phyloP scores from a whole-genome alignment of 1,140 invertebrate genomes.

The Trinorchestia longiramus region DNA sequence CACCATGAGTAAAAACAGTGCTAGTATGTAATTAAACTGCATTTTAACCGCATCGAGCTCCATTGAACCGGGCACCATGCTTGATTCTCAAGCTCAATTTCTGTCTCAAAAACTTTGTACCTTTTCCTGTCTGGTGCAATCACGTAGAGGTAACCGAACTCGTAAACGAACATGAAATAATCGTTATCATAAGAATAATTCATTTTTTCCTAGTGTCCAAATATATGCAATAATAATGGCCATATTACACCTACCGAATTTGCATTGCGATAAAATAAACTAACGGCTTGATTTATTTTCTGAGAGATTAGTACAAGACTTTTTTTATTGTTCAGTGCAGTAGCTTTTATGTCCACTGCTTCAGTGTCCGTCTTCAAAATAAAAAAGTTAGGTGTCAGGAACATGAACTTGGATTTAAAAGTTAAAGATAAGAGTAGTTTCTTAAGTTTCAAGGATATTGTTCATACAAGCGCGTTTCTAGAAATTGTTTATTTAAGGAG shows the following conservation, averaged over 20 bases:
- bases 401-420: background rate
- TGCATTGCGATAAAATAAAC: background rate
- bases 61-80: background rate
- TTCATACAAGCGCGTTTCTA: background rate
- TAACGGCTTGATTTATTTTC: background rate
- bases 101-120: background rate
- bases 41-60: background rate
- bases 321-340: too few relatives aligned
- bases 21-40: background rate
- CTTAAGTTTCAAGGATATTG: background rate
- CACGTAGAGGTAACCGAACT: too few relatives aligned
- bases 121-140: background rate
- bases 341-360: background rate
- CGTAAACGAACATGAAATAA: background rate
- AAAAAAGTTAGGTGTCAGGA: background rate
- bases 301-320: background rate
- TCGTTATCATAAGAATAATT: background rate
- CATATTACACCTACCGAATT: background rate
- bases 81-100: background rate
- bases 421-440: background rate
- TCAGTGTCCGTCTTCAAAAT: background rate
- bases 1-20: background rate
- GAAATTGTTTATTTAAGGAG: background rate
- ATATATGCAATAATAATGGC: background rate
- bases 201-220: background rate